Evolutionary conservation across 2,888 invertebrate genomes (phyloP), one percentile per base, ranked within the genome.

Genomic region (Seira sanloemensis): DNA sequence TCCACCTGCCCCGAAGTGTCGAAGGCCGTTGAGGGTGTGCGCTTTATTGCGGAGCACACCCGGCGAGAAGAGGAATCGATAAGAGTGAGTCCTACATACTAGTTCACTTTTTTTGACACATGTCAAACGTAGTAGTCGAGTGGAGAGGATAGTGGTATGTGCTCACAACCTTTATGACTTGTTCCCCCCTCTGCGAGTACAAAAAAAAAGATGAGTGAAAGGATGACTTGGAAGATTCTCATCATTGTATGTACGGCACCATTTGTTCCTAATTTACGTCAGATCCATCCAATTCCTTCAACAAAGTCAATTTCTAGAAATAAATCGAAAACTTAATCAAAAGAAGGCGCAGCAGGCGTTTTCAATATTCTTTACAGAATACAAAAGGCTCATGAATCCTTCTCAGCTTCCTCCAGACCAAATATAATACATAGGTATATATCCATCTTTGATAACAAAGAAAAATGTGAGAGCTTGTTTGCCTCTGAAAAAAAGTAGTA

Each of bases 1-100:
- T 96, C 96, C 91, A 95, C 95, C 91, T 97, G 97, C 92, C 97
- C 97, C 62, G 97, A 97, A 92, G 94, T 97, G 89, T 96, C 96
- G 92, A 97, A 97, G 92, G 97, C 97, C 90, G 97, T 97, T 91
- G 97, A 97, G 91, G 97, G 97, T 88, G 96, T 97, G 89, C 94
- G 95, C 90, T 97, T 96, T 91, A 97, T 97, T 90, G 97, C 97
- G 72, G 97, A 97, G 92, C 97, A 97, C 91, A 97, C 97, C 80
- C 95, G 96, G 90, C 94, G 96, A 90, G 97, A 97, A 92, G 97
- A 97, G 92, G 97, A 97, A 91, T 96, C 97, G 83, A 96, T 96
- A 77, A 94, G 96, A 93, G 97, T 97, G 91, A 92, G 93, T 91
- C 23, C 19, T 25, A 18, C 2, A 23, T n/a, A 7, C 1, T 21